Evolutionary conservation across 2,113 vertebrate genomes (phyloP), one percentile per base, ranked within the genome.

Genomic region (Indri indri): DNA sequence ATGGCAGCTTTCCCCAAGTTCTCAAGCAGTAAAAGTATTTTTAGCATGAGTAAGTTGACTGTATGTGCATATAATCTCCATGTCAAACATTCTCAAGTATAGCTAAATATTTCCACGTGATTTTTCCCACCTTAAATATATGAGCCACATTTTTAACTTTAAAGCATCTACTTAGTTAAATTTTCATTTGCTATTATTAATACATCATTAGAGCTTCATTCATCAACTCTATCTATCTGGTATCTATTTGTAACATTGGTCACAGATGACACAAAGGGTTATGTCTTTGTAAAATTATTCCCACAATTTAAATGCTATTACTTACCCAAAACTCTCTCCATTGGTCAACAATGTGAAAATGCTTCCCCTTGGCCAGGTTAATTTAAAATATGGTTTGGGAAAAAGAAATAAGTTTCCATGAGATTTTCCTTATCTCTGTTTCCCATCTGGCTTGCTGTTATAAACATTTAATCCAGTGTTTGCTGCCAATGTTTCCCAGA

Each of bases 401-500:
- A 71, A 93, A 89, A 52, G 89, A 82, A 98, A 91, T 92, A 90
- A 96, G 94, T 93, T 98, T 98, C 97, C 98, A 97, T 98, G 97
- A 98, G 97, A 98, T 98, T 98, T 98, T 98, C 96, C 98, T 98
- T 98, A 98, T 98, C 98, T 98, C 88, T 97, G 74, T 97, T 98
- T 98, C 98, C 98, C 98, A 98, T 99, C 98, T 99, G 98, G 98
- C 90, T 98, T 98, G 97, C 93, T 97, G 97, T 98, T 98, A 97
- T 97, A 98, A 97, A 98, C 98, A 97, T 98, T 98, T 98, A 98
- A 98, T 98, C 97, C 97, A 96, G 74, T 96, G 91, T 97, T 99
- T 98, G 97, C 96, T 98, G 98, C 98, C 97, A 98, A 14, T 97
- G 92, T 98, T 99, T 99, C 98, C 98, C 98, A 99, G 98, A 98